Base-by-base conservation (phyloP, 1,140 invertebrate species). In the Telenomus remus region DNA sequence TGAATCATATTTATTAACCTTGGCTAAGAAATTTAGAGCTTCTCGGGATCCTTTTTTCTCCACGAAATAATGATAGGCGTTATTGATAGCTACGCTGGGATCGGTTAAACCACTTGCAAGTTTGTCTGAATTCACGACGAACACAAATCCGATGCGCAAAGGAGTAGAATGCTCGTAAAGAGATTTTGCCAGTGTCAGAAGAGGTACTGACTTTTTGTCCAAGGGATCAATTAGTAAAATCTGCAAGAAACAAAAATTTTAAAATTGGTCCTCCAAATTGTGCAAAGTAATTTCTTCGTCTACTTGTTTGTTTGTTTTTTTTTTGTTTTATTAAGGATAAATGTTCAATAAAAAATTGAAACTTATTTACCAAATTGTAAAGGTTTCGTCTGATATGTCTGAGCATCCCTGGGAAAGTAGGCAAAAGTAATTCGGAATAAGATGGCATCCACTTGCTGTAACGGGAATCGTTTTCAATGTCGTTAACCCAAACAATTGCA, bases 331-430 rank as follows among this genome's bases (percentile, higher is more conserved):
- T 35, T 6, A 35, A 35, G 34, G 34, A 35, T 35, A 6, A 35
- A 10, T 10, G 10, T 6, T 35, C 34, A 35, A n/a, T n/a, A n/a
- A n/a, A n/a, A n/a, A n/a, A n/a, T n/a, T n/a, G n/a, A n/a, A n/a
- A n/a, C n/a, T n/a, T n/a, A n/a, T n/a, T 87, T 84, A 96, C 94
- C 83, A 98, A 86, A 88, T 97, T 96, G 82, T 97, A 99, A 14
- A 99, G 91, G 89, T 99, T 99, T 79, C 96, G 95, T 19, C 95
- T 91, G 72, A 99, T 92, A 81, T 94, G 96, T 72, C 98, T 89
- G 39, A 99, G 87, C 96, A 99, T 98, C 35, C 98, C 98, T 9
- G 97, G 97, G 84, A 98, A 99, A 0, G 97, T 97, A 42, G 98
- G 97, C 56, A 97, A 90, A 43, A 99, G 89, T 53, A 99, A 88